Evolutionary conservation across 2,797 vertebrate species (phyloP).

Genomic region (Hozukius guyotensis): DNA sequence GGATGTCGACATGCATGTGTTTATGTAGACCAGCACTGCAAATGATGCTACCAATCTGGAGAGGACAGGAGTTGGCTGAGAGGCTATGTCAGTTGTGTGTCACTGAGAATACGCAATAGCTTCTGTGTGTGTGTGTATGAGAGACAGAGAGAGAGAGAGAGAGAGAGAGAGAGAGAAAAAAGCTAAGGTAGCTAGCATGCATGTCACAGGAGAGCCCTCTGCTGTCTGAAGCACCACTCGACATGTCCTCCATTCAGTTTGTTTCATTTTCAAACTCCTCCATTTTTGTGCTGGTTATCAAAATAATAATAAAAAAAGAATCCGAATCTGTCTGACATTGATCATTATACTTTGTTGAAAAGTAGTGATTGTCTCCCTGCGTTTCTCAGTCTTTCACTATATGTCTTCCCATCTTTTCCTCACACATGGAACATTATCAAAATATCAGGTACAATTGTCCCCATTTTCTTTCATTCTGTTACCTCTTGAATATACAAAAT

Average conservation of each 20-base stretch:
- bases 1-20: conserved; percentile 42
- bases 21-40: conserved; percentile 42
- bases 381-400: background rate
- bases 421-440: background rate
- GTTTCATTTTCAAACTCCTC: background rate
- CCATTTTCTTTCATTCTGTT: background rate
- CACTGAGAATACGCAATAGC: conserved; percentile 33
- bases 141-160: background rate
- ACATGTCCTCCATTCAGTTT: background rate
- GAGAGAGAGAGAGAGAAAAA: background rate
- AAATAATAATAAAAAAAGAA: background rate
- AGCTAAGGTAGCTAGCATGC: background rate
- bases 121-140: conserved; percentile 2
- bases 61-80: conserved; percentile 54
- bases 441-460: background rate
- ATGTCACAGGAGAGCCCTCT: conserved; percentile 75
- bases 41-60: conserved; percentile 49
- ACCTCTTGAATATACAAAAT: background rate
- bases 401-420: background rate
- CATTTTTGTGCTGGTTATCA: background rate
- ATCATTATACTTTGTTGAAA: background rate
- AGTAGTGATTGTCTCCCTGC: background rate
- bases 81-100: conserved; percentile 50
- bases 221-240: conserved; percentile 54
- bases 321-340: background rate